Conservation (phyloP, 2,113 vertebrate species). For the Ifrita kowaldi region DNA sequence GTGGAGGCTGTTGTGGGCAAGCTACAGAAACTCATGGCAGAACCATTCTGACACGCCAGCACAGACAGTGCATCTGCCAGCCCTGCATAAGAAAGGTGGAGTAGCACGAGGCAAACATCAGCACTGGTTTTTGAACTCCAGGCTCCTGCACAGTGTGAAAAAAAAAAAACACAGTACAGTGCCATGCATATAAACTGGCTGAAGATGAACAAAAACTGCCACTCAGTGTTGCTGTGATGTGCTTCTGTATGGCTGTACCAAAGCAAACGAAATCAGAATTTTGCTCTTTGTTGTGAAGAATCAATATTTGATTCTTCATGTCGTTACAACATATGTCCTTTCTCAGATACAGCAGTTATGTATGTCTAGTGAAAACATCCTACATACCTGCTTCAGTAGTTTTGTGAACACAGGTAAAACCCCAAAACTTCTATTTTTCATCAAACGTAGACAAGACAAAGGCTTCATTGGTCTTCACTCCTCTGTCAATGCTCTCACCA, state of each 20-base stretch:
- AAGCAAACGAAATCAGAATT: not conserved
- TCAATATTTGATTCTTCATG: not conserved
- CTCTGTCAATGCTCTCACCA: not conserved
- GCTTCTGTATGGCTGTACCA: not conserved
- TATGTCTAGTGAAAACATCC: not conserved
- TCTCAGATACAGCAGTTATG: not conserved
- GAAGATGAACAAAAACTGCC: not conserved
- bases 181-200: not conserved
- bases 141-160: not conserved
- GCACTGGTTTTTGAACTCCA: not conserved
- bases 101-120: not conserved
- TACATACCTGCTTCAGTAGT: not conserved
- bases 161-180: not conserved
- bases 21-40: not conserved
- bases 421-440: not conserved
- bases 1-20: not conserved
- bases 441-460: not conserved
- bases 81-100: not conserved
- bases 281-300: not conserved
- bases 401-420: not conserved
- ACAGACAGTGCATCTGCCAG: not conserved
- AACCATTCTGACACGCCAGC: not conserved
- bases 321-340: not conserved
- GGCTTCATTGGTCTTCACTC: not conserved
- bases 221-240: not conserved